phyloP scores from a whole-genome alignment of 2,113 vertebrate species.

The Cariama cristata region DNA sequence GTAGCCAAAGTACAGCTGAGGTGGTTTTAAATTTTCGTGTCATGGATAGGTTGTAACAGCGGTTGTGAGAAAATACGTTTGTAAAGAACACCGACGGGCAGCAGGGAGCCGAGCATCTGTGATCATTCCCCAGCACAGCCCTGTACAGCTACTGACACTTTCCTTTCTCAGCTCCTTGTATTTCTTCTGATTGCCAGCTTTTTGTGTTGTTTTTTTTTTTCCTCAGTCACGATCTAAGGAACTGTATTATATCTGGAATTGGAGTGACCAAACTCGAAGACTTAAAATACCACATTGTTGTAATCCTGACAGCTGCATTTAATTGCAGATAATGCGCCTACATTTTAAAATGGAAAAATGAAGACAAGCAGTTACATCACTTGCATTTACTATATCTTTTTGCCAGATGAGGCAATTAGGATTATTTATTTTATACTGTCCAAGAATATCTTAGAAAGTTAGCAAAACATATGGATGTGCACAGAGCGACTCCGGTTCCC shows the following conservation, averaged over 20 bases:
- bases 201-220: background rate
- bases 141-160: background rate
- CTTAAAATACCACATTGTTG: background rate
- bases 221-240: background rate
- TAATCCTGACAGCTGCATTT: slow-evolving; percentile 6
- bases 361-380: background rate
- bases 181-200: background rate
- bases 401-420: slow-evolving; percentile 28
- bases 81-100: background rate
- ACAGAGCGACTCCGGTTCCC: background rate
- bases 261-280: background rate
- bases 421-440: background rate
- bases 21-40: background rate
- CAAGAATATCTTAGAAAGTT: slow-evolving; percentile 29
- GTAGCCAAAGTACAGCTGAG: background rate
- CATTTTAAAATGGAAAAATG: slow-evolving; percentile 10
- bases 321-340: slow-evolving; percentile 13
- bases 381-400: slow-evolving; percentile 6
- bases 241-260: background rate
- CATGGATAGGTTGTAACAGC: background rate
- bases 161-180: background rate
- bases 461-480: background rate
- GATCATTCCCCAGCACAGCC: fast-evolving
- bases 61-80: background rate
- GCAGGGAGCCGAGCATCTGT: background rate